These are phyloP conservation scores for Pocota personata DNA, from an alignment of 2,888 invertebrate genomes.

Conservation along the genomic window DNA sequence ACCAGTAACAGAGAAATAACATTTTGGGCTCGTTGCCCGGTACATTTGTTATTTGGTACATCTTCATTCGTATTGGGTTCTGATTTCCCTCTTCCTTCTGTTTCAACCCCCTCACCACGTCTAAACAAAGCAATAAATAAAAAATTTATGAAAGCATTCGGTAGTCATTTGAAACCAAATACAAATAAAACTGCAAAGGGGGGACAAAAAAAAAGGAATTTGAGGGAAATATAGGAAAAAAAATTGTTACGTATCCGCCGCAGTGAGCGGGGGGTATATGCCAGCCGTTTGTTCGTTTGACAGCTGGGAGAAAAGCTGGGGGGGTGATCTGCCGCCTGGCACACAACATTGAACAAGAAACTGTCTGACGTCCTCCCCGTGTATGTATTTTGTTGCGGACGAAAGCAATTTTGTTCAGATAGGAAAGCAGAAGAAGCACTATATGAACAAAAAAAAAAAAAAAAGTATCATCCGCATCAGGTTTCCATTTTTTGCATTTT, in stretches of 20 bases:
- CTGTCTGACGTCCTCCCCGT: conserved; percentile 32
- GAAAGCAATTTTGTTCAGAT: conserved; percentile 53
- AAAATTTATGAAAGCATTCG: conserved; percentile 73
- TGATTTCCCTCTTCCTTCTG: neutral
- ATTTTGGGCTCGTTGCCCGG: conserved; percentile 64
- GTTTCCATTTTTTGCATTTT: conserved; percentile 42
- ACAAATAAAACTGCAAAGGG: conserved; percentile 64
- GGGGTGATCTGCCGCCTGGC: conserved; percentile 46
- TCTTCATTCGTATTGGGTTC: conserved; percentile 37
- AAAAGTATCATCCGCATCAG: conserved; percentile 66
- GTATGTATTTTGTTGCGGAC: conserved; percentile 55
- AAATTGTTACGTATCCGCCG: conserved; percentile 68
- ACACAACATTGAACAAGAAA: conserved; percentile 39
- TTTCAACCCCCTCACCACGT: conserved; percentile 18
- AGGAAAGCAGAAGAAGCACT: neutral
- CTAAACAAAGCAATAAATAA: conserved; percentile 72
- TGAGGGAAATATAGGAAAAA: neutral
- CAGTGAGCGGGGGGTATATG: conserved; percentile 59
- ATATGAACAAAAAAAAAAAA: conserved; percentile 43
- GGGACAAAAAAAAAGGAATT: conserved; percentile 3
- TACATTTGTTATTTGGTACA: conserved; percentile 55
- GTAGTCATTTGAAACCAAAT: conserved; percentile 72
- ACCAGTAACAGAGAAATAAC: conserved; percentile 47
- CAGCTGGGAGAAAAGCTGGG: conserved; percentile 36
- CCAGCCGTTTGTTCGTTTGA: conserved; percentile 58